These are phyloP conservation scores for Lordiphosa collinella DNA, from an alignment of 1,140 invertebrate species.

Conservation along the genomic window DNA sequence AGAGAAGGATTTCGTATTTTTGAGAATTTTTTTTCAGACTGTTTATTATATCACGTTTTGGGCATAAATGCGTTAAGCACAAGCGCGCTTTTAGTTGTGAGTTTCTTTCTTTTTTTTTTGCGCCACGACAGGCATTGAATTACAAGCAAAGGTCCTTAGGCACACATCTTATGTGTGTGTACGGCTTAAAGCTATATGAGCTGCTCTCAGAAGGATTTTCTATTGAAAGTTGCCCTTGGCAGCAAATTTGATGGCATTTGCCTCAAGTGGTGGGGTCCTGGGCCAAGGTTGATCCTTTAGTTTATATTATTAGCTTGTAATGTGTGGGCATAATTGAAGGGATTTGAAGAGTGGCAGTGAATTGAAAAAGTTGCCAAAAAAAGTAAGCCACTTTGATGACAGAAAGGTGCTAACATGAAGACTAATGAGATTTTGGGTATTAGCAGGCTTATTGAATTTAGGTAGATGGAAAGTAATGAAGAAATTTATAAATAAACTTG, in stretches of 20 bases:
- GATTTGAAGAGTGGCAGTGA: slow-evolving; percentile 28
- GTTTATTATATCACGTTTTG: slow-evolving; percentile 76
- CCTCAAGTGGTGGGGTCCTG: slow-evolving; percentile 28
- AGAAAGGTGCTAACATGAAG: not conserved
- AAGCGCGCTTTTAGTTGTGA: slow-evolving; percentile 67
- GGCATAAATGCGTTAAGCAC: slow-evolving; percentile 75
- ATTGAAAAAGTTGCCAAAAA: slow-evolving; percentile 4
- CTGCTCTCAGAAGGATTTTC: slow-evolving; percentile 16
- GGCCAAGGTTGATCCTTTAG: slow-evolving; percentile 63
- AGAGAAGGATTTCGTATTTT: slow-evolving; percentile 44
- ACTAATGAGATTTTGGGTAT: not conserved
- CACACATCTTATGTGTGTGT: slow-evolving; percentile 25
- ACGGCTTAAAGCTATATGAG: slow-evolving; percentile 51
- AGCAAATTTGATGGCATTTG: slow-evolving; percentile 68
- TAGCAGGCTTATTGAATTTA: too few species aligned
- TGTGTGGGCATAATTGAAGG: slow-evolving; percentile 65
- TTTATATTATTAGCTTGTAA: slow-evolving; percentile 73
- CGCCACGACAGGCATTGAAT: slow-evolving; percentile 45
- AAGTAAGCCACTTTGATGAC: slow-evolving; percentile 5
- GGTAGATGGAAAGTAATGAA: too few species aligned
- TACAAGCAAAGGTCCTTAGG: slow-evolving; percentile 50
- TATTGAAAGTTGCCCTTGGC: slow-evolving; percentile 36
- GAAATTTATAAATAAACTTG: too few species aligned
- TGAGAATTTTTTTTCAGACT: slow-evolving; percentile 33
- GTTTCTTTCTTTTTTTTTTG: slow-evolving; percentile 29